Evolutionary conservation across 2,888 invertebrate genomes (phyloP).

Genomic region (Drosophila hamatofila): DNA sequence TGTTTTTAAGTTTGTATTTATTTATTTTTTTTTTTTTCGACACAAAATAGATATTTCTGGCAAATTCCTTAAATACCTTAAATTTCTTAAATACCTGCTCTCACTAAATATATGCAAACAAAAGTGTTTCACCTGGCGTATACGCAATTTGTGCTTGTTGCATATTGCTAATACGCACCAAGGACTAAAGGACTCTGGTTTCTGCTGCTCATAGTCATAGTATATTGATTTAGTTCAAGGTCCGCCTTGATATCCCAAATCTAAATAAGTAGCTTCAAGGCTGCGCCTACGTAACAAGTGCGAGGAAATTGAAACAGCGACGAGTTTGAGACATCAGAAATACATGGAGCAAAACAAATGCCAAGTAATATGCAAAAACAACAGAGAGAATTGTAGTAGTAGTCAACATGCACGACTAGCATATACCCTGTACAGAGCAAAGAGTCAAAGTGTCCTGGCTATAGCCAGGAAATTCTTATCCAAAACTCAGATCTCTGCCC

Average conservation of each 20-base stretch:
- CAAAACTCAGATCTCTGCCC: background rate
- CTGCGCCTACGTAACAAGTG: constrained; percentile 17
- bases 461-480: background rate
- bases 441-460: background rate
- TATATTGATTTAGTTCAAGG: background rate
- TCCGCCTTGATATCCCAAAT: background rate
- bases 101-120: background rate
- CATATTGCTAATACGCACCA: background rate
- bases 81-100: background rate
- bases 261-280: no score
- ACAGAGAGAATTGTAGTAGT: background rate
- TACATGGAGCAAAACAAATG: constrained; percentile 12
- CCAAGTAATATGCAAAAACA: constrained; percentile 55
- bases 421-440: background rate
- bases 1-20: background rate
- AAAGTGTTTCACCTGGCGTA: background rate
- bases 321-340: background rate
- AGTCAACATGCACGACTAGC: background rate
- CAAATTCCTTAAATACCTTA: no score
- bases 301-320: constrained; percentile 18
- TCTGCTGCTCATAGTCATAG: background rate
- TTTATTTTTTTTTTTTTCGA: background rate
- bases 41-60: background rate
- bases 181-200: no score
- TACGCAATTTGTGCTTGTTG: background rate